Evolutionary conservation across 2,797 vertebrate genomes (phyloP), one percentile per base, ranked within the genome.

Genomic region (Anniella stebbinsi): DNA sequence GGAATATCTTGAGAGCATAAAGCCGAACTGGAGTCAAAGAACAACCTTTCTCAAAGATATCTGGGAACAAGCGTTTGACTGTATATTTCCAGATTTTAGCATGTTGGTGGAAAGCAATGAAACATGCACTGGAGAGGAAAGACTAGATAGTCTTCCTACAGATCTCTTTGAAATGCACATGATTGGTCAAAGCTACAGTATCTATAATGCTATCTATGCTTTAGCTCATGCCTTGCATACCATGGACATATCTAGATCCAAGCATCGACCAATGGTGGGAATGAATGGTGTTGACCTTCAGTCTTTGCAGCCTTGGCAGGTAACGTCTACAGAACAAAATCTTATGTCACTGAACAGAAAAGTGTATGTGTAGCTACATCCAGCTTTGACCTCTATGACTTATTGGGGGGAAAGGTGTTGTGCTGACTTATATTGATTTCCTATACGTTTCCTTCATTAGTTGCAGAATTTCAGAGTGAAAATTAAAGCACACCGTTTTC

Each of bases 171-270:
- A 88, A 60, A 82, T 73, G 30, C 25, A 72, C 12, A 88, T 88
- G 87, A 75, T 67, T 45, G 69, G 87, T 3, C 69, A 88, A 1
- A 88, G 87, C 67, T 88, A 82, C 21, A 73, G 87, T 33, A 63
- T 88, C 48, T 88, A 88, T 45, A 88, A 88, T 73, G 87, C 87
- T 30, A 66, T 41, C 67, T 80, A 88, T 51, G 66, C 45, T 6
- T 36, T 88, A 12, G 87, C 51, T 60, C 87, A 82, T 45, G 51
- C 87, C 75, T 73, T 88, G 38, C 51, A 88, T 48, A 30, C 10
- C 41, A 23, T 82, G 17, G 4, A 21, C 36, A 57, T 67, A 45
- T 8, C 15, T 0, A 23, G 18, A 63, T 21, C 17, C 18, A 82
- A 48, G 0, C 36, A n/a, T 1, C 73, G 45, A 73, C 6, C 36